These are phyloP conservation scores for Forbesichthys papilliferus DNA, from an alignment of 2,113 vertebrate genomes.

Conservation along the genomic window DNA sequence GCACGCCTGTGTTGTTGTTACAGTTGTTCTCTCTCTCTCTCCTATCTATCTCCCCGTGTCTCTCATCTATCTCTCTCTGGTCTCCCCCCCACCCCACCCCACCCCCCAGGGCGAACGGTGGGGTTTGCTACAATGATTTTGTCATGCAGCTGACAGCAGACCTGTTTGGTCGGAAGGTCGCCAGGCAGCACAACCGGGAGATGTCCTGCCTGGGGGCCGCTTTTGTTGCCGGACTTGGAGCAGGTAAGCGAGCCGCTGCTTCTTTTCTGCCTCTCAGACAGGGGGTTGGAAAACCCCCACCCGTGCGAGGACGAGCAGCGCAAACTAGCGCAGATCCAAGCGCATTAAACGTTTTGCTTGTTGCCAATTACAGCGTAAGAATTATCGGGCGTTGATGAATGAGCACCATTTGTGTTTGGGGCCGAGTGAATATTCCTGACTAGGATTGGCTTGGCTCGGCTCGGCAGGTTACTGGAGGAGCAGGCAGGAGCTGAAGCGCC, in stretches of 20 bases:
- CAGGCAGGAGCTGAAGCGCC: constrained; percentile 86
- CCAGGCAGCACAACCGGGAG: constrained; percentile 79
- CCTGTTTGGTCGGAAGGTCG: constrained; percentile 83
- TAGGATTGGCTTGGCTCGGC: constrained; percentile 2
- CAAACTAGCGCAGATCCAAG: too few relatives aligned
- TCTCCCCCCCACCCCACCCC: not conserved
- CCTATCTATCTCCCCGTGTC: not conserved
- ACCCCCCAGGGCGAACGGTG: constrained; percentile 86
- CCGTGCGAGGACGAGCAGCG: too few relatives aligned
- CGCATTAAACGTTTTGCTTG: too few relatives aligned
- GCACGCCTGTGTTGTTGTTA: constrained; percentile 19
- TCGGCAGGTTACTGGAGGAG: constrained; percentile 87
- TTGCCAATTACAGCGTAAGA: too few relatives aligned
- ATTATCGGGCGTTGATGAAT: too few relatives aligned
- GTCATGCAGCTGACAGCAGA: constrained; percentile 96
- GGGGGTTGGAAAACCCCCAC: too few relatives aligned
- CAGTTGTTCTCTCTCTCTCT: constrained; percentile 1
- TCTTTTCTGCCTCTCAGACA: too few relatives aligned
- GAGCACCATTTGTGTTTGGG: too few relatives aligned
- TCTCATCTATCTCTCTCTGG: not conserved
- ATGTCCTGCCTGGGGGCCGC: constrained; percentile 96
- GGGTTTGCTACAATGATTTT: constrained; percentile 90
- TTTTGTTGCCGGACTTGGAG: constrained; percentile 88
- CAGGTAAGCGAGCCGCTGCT: constrained; percentile 72
- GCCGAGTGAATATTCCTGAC: too few relatives aligned